Percentiles rank a stretch among this genome's conserved stretches.
Conservation (phyloP, 2,113 vertebrate species). For the Chamaetylas fuelleborni region DNA sequence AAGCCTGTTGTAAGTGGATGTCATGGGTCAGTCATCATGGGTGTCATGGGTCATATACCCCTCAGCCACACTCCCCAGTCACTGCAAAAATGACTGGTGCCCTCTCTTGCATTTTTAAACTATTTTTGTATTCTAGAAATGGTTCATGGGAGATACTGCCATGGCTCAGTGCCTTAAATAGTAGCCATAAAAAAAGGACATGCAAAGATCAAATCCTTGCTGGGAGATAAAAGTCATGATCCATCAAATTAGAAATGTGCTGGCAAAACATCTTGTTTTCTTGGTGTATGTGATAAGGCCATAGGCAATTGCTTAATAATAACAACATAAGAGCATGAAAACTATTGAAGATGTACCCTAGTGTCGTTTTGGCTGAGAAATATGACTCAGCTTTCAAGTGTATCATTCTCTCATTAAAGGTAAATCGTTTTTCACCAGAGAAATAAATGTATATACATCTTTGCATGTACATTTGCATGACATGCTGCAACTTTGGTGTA, state of each 20-base stretch:
- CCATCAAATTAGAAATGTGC: not conserved
- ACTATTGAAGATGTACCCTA: not conserved
- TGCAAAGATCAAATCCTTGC: not conserved
- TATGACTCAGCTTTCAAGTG: not conserved
- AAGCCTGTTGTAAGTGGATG: not conserved
- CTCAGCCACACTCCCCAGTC: not conserved
- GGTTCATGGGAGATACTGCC: not conserved
- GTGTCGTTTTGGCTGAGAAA: not conserved
- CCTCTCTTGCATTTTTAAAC: not conserved
- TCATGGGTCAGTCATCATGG: not conserved
- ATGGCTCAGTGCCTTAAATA: not conserved
- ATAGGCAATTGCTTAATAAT: not conserved
- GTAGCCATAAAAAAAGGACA: not conserved
- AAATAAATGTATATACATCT: not conserved
- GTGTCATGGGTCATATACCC: not conserved
- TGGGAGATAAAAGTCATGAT: not conserved
- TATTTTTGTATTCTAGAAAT: not conserved
- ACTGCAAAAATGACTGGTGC: not conserved
- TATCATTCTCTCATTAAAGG: not conserved
- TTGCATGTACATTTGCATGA: not conserved
- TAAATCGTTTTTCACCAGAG: not conserved
- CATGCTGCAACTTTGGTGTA: not conserved
- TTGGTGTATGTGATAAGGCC: not conserved
- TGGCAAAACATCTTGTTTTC: constrained; percentile 27
- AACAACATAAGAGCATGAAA: not conserved